phyloP scores from a whole-genome alignment of 2,888 invertebrate genomes.

The Nephrotoma flavescens region DNA sequence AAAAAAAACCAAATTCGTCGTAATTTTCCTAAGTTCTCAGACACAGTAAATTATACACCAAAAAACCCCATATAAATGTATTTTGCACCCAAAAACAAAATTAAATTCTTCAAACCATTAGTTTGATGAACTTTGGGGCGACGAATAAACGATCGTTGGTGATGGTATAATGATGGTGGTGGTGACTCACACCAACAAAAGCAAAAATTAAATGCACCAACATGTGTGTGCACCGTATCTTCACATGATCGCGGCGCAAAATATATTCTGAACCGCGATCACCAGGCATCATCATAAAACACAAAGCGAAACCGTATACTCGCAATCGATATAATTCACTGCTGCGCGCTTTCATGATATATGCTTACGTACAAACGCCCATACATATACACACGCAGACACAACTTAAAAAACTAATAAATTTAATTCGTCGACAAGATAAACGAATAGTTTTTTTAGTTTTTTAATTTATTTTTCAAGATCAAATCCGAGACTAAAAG shows the following conservation, averaged over 20 bases:
- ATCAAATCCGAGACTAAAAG: conserved; percentile 2
- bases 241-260: background rate
- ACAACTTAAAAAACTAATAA: background rate
- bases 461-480: background rate
- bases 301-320: background rate
- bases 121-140: background rate
- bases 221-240: background rate
- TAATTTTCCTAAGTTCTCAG: background rate
- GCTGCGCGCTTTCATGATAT: background rate
- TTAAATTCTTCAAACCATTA: background rate
- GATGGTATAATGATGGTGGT: background rate
- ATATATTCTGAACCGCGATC: background rate
- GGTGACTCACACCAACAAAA: background rate
- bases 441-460: background rate
- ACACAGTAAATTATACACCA: background rate
- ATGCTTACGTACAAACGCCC: background rate
- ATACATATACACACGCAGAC: background rate
- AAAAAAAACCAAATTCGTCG: background rate
- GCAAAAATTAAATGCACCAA: background rate
- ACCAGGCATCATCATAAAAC: background rate
- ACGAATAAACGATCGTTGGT: background rate
- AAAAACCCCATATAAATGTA: background rate
- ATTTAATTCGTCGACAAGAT: conserved; percentile 1
- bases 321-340: background rate
- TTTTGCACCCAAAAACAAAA: background rate